A percentile compares a stretch with the other conserved stretches of the same genome.
Evolutionary conservation across 1,140 invertebrate species (phyloP).

Genomic region (Chlorops oryzae): DNA sequence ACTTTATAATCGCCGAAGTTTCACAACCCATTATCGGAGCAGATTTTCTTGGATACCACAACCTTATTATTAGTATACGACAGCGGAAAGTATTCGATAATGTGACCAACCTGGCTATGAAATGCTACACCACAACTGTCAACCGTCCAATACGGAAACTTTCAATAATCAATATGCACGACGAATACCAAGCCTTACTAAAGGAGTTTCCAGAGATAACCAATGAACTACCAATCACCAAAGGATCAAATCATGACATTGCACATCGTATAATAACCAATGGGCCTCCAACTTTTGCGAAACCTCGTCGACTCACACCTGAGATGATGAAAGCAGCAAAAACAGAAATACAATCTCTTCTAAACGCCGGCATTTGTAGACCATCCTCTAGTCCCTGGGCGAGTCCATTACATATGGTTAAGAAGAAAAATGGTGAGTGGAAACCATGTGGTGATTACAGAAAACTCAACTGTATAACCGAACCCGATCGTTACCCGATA

Average conservation of each 20-base stretch:
- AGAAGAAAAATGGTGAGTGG: constrained; percentile 36
- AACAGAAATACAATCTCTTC: constrained; percentile 17
- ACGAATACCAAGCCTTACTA: too few species aligned
- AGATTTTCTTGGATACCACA: constrained; percentile 38
- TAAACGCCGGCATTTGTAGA: constrained; percentile 31
- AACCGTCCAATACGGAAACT: too few species aligned
- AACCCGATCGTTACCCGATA: constrained; percentile 2
- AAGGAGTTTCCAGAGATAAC: too few species aligned
- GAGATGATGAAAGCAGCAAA: constrained; percentile 28
- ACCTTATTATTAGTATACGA: constrained; percentile 36
- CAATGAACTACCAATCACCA: too few species aligned
- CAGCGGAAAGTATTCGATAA: constrained; percentile 30
- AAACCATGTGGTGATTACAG: constrained; percentile 49
- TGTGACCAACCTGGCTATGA: constrained; percentile 13
- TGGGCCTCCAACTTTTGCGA: constrained; percentile 27
- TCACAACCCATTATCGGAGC: constrained; percentile 42
- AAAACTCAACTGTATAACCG: constrained; percentile 36
- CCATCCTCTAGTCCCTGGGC: constrained; percentile 47
- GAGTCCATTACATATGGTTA: constrained; percentile 46
- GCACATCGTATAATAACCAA: constrained; percentile 22
- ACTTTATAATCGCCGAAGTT: constrained; percentile 45
- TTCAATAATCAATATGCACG: too few species aligned
- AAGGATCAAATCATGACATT: background rate
- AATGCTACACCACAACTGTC: too few species aligned
- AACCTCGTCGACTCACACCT: constrained; percentile 36